phyloP scores from a whole-genome alignment of 2,113 vertebrate species.

The Lutjanus erythropterus region DNA sequence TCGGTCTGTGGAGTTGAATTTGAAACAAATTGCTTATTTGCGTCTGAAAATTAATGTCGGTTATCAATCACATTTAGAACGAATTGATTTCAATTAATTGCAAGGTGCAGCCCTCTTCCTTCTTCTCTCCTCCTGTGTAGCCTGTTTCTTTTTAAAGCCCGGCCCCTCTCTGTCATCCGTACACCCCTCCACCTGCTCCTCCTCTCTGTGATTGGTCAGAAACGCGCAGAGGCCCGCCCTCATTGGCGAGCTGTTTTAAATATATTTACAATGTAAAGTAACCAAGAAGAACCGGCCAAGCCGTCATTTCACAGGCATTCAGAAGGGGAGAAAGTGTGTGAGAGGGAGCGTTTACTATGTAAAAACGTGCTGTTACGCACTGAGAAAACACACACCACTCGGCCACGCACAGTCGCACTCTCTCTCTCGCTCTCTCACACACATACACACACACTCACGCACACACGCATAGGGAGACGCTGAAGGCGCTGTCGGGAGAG shows the following conservation, averaged over 20 bases:
- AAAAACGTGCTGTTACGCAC: constrained; percentile 59
- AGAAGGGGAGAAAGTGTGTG: constrained; percentile 38
- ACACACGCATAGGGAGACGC: constrained; percentile 28
- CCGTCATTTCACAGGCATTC: constrained; percentile 36
- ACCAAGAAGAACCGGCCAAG: constrained; percentile 73
- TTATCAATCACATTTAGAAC: constrained; percentile 73
- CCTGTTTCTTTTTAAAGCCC: constrained; percentile 47
- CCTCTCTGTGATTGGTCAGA: constrained; percentile 73
- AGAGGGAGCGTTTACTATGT: constrained; percentile 63
- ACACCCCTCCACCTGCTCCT: constrained; percentile 62
- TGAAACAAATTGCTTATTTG: constrained; percentile 60
- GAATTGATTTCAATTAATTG: constrained; percentile 69
- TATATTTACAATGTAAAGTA: constrained; percentile 79
- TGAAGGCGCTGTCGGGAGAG: constrained; percentile 65
- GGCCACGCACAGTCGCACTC: constrained; percentile 2
- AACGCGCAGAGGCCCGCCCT: constrained; percentile 59
- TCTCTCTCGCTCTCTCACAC: background rate
- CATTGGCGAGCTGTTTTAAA: constrained; percentile 53
- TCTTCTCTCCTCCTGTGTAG: constrained; percentile 28
- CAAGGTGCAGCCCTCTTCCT: constrained; percentile 24
- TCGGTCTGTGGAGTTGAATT: constrained; percentile 26
- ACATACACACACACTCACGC: background rate
- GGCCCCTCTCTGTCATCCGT: constrained; percentile 47
- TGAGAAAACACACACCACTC: constrained; percentile 49
- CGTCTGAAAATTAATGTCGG: constrained; percentile 55